Base-by-base conservation (phyloP, 2,113 vertebrate genomes). In the Anser cygnoides region DNA sequence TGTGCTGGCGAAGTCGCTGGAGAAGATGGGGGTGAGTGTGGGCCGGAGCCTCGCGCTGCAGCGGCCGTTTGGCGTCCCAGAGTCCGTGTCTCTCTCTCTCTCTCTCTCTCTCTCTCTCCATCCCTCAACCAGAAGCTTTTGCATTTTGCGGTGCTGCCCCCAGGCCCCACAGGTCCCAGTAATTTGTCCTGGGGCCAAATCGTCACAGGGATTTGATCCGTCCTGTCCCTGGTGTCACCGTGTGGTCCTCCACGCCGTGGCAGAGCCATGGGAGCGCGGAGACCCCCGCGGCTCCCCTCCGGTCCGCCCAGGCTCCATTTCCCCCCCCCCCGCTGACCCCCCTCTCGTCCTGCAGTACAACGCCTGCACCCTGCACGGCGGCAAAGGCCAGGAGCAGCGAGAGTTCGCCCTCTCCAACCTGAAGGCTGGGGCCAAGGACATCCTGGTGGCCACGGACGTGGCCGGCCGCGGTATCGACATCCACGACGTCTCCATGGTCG, bases 401-500 rank as follows among this genome's bases (percentile, higher is more conserved):
- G 99, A 99, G 95, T 99, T 99, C 43, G 99, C 99, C 0, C 98
- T 99, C 57, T 99, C 99, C 97, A 99, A 99, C 94, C 98, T 99
- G 87, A 99, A 99, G 90, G 99, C 99, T 0, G 99, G 99, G 31
- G 99, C 99, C 97, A 99, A 99, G 98, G 99, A 99, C 96, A 99
- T 99, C 96, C 95, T 99, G 98, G 99, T 99, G 96, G 99, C 99
- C 75, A 99, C 99, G 1, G 99, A 99, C 7, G 99, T 99, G 92
- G 99, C 99, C 4, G 99, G 99, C 35, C 98, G 99, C 73, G 99
- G 99, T 96, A 99, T 99, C 23, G 99, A 99, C 94, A 99, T 99
- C 98, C 99, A 99, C 2, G 99, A 99, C 33, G 99, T 99, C 49
- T 99, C 99, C 21, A 99, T 99, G 99, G 99, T 99, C 10, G 91